Conservation (phyloP, 2,113 vertebrate genomes). For the Gallinago paraguaiae region DNA sequence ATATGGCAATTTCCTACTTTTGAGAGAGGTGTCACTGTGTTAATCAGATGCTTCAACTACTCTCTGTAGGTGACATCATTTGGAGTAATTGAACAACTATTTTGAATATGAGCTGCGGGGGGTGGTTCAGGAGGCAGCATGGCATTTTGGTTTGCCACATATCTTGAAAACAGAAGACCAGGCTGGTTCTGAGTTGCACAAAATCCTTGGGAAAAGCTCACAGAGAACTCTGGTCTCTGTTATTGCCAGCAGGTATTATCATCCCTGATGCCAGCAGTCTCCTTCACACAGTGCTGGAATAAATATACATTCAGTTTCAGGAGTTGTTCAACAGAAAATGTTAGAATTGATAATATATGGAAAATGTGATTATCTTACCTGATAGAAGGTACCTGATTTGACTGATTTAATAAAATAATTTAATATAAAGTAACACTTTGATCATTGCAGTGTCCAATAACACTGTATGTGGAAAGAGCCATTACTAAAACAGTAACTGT, state of each 20-base stretch:
- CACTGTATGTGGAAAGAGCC: background rate
- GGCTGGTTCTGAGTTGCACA: background rate
- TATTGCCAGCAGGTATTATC: background rate
- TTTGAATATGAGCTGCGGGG: background rate
- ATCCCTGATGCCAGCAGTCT: background rate
- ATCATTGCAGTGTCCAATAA: background rate
- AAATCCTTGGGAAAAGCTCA: background rate
- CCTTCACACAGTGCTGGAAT: background rate
- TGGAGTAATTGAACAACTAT: background rate
- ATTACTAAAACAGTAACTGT: background rate
- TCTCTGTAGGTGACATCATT: background rate
- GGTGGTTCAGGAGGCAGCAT: background rate
- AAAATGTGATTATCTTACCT: background rate
- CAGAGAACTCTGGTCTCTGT: background rate
- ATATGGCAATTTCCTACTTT: fast-evolving
- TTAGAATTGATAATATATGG: background rate
- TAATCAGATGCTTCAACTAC: background rate
- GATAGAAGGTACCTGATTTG: background rate
- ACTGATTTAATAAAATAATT: background rate
- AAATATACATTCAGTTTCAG: background rate
- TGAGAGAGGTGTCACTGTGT: background rate
- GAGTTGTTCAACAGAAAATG: background rate
- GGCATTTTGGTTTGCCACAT: background rate
- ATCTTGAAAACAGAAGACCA: background rate
- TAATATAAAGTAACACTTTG: background rate